Base-by-base conservation (phyloP, 1,140 invertebrate genomes). In the Formica selysi region DNA sequence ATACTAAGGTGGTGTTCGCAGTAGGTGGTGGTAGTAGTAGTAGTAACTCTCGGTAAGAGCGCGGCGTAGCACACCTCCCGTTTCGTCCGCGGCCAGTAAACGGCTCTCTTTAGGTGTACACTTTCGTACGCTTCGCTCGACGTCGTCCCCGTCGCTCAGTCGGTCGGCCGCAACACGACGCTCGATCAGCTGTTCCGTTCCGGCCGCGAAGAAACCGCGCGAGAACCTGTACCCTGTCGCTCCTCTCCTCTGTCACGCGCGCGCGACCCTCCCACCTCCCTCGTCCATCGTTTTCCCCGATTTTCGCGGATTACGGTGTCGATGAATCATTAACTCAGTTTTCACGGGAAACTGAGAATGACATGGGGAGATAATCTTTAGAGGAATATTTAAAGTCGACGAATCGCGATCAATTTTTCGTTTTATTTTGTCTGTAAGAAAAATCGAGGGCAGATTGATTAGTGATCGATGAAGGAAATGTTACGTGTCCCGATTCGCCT, bases 61-160 rank as follows among this genome's bases (percentile, higher is more conserved):
- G 84, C 87, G 76, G 61, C 86, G 90, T 89, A 86, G 90, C 90
- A 93, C 92, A 93, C 92, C 91, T 92, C 92, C 89, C 89, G 87
- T 92, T 91, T 89, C 84, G 78, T 87, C 59, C 65, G 80, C 86
- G 80, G 85, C 76, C 79, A 81, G 48, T 51, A 51, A 59, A 85
- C 89, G 78, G 73, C 73, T 48, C 62, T 86, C 62, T 89, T 89
- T 85, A 61, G 74, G 78, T 86, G 83, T 87, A 38, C 59, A 89
- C 89, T 89, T 87, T 90, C 87, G 86, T 89, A 90, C 88, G 76
- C 57, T 22, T 68, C 80, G 76, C 44, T 32, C 73, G 76, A 76
- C 73, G 76, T 89, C 22, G 76, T 89, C 85, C 73, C 48, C 70
- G 88, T 87, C 86, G 87, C 44, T 91, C 89, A 89, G 86, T 88